Percentiles rank a stretch among this genome's conserved stretches.
These are phyloP conservation scores for Dendrophyllia cribrosa DNA, from an alignment of 64 coral and sea anemone species.

Conservation along the genomic window DNA sequence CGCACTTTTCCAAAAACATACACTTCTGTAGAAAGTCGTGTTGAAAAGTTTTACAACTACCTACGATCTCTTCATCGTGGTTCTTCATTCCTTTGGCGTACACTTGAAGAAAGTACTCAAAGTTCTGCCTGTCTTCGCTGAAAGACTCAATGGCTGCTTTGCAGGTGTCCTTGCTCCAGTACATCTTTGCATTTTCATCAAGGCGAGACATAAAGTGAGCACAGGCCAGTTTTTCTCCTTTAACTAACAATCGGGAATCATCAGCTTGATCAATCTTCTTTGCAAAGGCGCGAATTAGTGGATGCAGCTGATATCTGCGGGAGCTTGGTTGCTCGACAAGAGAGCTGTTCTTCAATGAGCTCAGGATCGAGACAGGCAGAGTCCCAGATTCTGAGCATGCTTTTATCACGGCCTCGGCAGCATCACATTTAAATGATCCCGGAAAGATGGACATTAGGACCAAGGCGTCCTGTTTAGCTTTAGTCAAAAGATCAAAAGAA, in stretches of 20 bases:
- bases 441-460: not conserved
- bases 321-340: not conserved
- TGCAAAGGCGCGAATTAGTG: conserved; percentile 48
- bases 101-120: conserved; percentile 42
- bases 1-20: conserved; percentile 20
- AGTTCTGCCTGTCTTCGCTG: conserved; percentile 45
- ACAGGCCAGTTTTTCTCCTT: not conserved
- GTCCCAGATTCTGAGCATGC: not conserved
- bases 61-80: not conserved
- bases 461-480: not conserved
- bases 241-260: not conserved
- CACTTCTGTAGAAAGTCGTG: not conserved
- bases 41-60: not conserved
- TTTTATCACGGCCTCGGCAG: not conserved
- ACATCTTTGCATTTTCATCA: not conserved
- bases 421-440: not conserved
- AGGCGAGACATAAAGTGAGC: conserved; percentile 27
- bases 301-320: conserved; percentile 30
- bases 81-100: not conserved
- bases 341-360: conserved; percentile 6
- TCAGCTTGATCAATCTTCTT: not conserved
- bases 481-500: conserved; percentile 28
- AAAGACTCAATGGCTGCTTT: conserved; percentile 53
- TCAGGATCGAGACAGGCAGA: not conserved
- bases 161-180: conserved; percentile 36